Conservation (phyloP, 2,888 invertebrate genomes). For the Erebia epiphron region DNA sequence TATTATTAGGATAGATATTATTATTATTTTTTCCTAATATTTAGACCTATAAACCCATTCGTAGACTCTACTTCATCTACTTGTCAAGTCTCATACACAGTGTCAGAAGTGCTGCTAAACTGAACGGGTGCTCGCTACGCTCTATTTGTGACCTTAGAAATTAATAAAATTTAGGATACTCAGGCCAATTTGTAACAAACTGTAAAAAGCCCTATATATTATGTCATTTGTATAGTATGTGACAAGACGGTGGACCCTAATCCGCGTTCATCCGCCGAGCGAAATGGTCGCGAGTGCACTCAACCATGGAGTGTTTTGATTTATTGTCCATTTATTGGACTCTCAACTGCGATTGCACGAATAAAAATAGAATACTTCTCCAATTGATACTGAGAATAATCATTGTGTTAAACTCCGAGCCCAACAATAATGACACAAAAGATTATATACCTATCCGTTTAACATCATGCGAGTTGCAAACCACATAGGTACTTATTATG, state of each 20-base stretch:
- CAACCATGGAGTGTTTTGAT: conserved; percentile 73
- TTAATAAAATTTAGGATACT: no score
- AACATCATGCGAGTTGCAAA: conserved; percentile 18
- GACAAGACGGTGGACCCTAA: conserved; percentile 15
- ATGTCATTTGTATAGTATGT: neutral
- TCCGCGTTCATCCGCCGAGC: conserved; percentile 55
- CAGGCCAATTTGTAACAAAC: neutral
- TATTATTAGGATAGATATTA: no score
- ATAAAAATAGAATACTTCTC: conserved; percentile 59
- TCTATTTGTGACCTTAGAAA: no score
- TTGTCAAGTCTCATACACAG: no score
- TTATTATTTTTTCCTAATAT: no score
- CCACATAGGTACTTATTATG: neutral
- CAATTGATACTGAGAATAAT: conserved; percentile 45
- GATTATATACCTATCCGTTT: conserved; percentile 32
- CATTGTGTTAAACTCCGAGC: conserved; percentile 47
- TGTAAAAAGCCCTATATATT: neutral
- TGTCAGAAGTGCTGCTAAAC: no score
- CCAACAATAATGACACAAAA: conserved; percentile 35
- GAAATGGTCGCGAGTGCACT: conserved; percentile 71
- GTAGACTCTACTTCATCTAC: no score
- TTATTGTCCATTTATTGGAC: conserved; percentile 76
- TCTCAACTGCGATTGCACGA: conserved; percentile 54
- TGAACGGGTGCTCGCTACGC: no score
- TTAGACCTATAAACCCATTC: no score